Evolutionary conservation across 2,888 invertebrate species (phyloP).

Genomic region (Hymenopus coronatus): DNA sequence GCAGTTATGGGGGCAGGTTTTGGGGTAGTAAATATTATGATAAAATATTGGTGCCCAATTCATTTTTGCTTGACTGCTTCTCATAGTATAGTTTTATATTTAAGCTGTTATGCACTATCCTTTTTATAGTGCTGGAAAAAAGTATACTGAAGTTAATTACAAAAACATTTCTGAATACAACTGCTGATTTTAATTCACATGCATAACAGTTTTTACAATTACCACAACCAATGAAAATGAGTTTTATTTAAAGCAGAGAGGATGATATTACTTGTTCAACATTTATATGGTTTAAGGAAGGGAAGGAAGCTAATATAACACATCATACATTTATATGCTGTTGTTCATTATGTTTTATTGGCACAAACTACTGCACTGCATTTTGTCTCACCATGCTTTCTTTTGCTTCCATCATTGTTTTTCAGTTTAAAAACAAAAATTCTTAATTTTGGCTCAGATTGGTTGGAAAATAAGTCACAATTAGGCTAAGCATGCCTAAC

Average conservation of each 20-base stretch:
- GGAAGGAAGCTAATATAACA: not conserved
- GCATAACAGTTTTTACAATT: not conserved
- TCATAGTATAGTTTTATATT: too few relatives aligned
- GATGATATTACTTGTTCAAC: not conserved
- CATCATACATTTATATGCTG: not conserved
- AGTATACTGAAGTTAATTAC: not conserved
- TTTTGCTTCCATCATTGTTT: not conserved
- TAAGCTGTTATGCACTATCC: not conserved
- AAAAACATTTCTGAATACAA: not conserved
- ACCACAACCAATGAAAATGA: not conserved
- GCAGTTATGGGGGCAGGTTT: too few relatives aligned
- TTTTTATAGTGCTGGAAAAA: not conserved
- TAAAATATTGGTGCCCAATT: too few relatives aligned
- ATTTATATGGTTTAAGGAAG: not conserved
- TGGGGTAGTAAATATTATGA: too few relatives aligned
- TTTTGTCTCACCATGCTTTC: constrained; percentile 1
- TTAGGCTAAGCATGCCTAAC: not conserved
- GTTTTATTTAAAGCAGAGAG: not conserved
- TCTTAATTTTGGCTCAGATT: not conserved
- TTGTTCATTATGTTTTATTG: not conserved
- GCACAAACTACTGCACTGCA: not conserved
- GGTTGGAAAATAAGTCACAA: not conserved
- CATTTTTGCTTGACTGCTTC: too few relatives aligned
- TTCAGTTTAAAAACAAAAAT: not conserved
- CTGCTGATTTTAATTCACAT: not conserved